Conservation (phyloP, 2,797 vertebrate species). For the Halcyon smyrnensis region DNA sequence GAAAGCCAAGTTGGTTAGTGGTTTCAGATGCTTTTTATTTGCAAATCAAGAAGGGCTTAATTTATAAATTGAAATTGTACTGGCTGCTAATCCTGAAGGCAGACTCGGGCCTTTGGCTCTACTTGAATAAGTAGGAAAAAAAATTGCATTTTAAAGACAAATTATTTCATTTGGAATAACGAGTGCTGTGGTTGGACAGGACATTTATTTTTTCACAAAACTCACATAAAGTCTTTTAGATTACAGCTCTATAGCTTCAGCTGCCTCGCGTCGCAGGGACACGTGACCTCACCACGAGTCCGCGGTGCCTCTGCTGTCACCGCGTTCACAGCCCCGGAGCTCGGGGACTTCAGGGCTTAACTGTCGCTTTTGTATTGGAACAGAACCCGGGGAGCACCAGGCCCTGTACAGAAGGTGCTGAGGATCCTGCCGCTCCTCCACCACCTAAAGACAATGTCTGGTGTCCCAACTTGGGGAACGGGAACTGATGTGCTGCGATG, state of each 20-base stretch:
- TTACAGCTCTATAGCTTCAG: background rate
- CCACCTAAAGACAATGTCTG: rapidly evolving
- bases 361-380: background rate
- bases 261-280: background rate
- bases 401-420: background rate
- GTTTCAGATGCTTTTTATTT: slow-evolving; percentile 69
- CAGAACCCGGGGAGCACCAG: too few relatives aligned
- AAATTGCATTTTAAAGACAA: slow-evolving; percentile 6
- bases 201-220: slow-evolving; percentile 29
- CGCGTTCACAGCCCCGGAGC: rapidly evolving
- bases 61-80: slow-evolving; percentile 34
- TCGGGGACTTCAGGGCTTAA: background rate
- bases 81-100: slow-evolving; percentile 11
- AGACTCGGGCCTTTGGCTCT: background rate
- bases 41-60: slow-evolving; percentile 48
- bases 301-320: background rate
- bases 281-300: rapidly evolving
- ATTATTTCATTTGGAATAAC: slow-evolving; percentile 7
- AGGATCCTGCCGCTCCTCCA: background rate
- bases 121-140: background rate
- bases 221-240: background rate
- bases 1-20: slow-evolving; percentile 60
- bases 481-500: background rate
- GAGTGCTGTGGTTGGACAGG: slow-evolving; percentile 50
- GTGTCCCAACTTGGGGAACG: too few relatives aligned